Evolutionary conservation across 1,140 invertebrate genomes (phyloP).

Genomic region (Charaxes varanes): DNA sequence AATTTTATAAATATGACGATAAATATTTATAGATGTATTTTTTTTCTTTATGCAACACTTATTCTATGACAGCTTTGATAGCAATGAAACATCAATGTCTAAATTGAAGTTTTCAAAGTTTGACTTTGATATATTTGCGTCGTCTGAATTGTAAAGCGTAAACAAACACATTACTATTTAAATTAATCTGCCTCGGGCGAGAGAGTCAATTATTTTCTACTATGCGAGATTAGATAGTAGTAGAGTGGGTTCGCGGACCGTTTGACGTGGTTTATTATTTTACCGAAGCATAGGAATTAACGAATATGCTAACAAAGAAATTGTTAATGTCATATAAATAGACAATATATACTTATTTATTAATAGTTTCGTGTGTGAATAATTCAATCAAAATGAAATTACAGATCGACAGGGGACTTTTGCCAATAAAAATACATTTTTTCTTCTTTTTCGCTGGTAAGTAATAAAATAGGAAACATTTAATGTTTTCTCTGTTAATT

Average conservation of each 20-base stretch:
- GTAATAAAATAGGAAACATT: conserved; percentile 22
- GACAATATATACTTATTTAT: neutral
- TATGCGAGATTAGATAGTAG: conserved; percentile 24
- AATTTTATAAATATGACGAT: too few species aligned
- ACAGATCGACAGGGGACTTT: conserved; percentile 77
- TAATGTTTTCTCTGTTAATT: too few species aligned
- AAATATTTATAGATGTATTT: too few species aligned
- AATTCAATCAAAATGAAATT: conserved; percentile 58
- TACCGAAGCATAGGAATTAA: neutral
- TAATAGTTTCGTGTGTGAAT: neutral
- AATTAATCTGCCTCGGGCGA: conserved; percentile 9
- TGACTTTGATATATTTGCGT: neutral
- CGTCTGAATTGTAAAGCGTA: conserved; percentile 3
- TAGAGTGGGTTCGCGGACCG: conserved; percentile 16
- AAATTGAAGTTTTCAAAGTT: neutral
- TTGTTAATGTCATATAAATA: neutral
- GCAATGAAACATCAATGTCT: neutral
- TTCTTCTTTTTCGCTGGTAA: conserved; percentile 89
- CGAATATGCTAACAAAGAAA: neutral
- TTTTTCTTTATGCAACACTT: too few species aligned
- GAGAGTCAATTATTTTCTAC: conserved; percentile 20
- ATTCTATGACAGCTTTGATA: too few species aligned
- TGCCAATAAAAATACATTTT: conserved; percentile 87
- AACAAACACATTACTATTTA: conserved; percentile 25
- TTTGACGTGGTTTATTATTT: neutral